Evolutionary conservation across 37 sponge, comb jelly and placozoan species (phyloP).

Genomic region (Cliona cf. orientalis): DNA sequence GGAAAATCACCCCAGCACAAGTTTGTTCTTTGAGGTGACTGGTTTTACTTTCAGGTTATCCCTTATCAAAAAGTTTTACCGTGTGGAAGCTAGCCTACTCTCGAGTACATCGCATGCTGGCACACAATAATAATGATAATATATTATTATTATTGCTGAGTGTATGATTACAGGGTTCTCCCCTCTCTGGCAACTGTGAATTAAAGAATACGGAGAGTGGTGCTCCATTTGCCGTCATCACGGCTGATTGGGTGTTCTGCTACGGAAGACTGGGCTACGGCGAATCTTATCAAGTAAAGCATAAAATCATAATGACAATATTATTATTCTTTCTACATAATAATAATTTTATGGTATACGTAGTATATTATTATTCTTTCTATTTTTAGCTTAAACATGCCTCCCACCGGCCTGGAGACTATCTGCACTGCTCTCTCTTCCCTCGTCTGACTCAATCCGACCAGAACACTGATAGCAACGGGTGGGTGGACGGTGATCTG

Average conservation of each 20-base stretch:
- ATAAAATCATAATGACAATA: not conserved
- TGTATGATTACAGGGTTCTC: slow-evolving; percentile 1
- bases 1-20: no score
- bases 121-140: not conserved
- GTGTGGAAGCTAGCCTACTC: no score
- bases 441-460: not conserved
- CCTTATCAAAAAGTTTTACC: no score
- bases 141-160: not conserved
- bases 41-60: no score
- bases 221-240: not conserved
- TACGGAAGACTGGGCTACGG: slow-evolving; percentile 22
- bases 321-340: no score
- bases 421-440: slow-evolving; percentile 24
- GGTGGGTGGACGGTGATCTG: no score
- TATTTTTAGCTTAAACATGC: not conserved
- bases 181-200: slow-evolving; percentile 5
- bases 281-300: slow-evolving; percentile 21
- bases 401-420: not conserved
- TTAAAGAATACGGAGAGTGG: not conserved
- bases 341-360: no score
- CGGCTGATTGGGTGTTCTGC: slow-evolving; percentile 7
- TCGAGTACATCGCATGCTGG: no score
- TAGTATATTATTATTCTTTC: not conserved
- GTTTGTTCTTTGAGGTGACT: no score
- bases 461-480: not conserved